Evolutionary conservation across 1,140 invertebrate species (phyloP), one percentile per base, ranked within the genome.

Genomic region (Macrocentrus cingulum): DNA sequence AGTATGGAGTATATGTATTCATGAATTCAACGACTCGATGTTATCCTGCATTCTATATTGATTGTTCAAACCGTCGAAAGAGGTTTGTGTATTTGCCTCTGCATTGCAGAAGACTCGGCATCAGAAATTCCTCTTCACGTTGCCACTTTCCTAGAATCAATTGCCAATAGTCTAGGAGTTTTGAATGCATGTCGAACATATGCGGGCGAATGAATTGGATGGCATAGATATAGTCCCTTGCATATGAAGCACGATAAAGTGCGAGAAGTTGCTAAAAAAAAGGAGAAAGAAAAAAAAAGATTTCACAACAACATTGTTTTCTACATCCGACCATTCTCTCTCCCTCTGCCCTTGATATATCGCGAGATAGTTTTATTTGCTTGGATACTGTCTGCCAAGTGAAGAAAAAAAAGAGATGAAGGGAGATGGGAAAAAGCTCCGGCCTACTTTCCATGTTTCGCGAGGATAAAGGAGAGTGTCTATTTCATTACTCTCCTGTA

Each of bases 361-460:
- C 34, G 5, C 29, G 9, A 51, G 32, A 36, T 51, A 37, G 29
- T 51, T 51, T 34, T 51, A 51, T 51, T 51, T 36, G 34, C 18
- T 37, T 32, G 25, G 49, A 37, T 51, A 51, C 37, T 37, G 46
- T 55, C 53, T 49, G 25, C 20, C 25, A 61, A 50, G 11, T 39
- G 15, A 50, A 61, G 48, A 44, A 46, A 39, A 61, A 34, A 32
- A 45, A 34, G 20, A 44, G 11, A 37, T n/a, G 23, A 55, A 44
- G 25, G 18, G 20, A 42, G n/a, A 39, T 18, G n/a, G 11, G 36
- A 41, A 19, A 48, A 48, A 48, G 46, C 15, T 8, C 22, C 29
- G 18, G 46, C 16, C 29, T 23, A 39, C 13, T 39, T 39, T 39
- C 15, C 36, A 15, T 15, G 7, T 11, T 39, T 11, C 36, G 15